Evolutionary conservation across 2,888 invertebrate genomes (phyloP).

Genomic region (Xestobium rufovillosum): DNA sequence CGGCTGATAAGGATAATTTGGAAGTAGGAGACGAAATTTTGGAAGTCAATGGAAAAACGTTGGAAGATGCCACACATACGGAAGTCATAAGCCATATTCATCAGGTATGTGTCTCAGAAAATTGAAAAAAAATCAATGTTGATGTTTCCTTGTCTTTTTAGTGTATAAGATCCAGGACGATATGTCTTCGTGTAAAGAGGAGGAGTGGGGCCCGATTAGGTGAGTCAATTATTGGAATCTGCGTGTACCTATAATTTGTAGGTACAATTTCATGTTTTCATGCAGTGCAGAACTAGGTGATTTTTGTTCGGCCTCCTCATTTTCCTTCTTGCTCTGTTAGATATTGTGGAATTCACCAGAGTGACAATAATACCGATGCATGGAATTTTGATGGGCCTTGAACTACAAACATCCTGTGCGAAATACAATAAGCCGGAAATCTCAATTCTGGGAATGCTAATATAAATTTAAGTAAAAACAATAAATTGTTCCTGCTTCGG

Average conservation of each 20-base stretch:
- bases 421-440: too few relatives aligned
- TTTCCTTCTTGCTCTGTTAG: too few relatives aligned
- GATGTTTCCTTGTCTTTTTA: slow-evolving; percentile 48
- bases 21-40: slow-evolving; percentile 96
- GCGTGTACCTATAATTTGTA: not conserved
- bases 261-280: slow-evolving; percentile 4
- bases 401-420: too few relatives aligned
- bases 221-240: slow-evolving; percentile 49
- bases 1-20: slow-evolving; percentile 87
- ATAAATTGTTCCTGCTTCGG: too few relatives aligned
- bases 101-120: slow-evolving; percentile 63
- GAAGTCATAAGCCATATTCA: slow-evolving; percentile 93
- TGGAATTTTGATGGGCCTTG: too few relatives aligned
- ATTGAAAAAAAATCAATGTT: too few relatives aligned
- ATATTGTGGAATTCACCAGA: too few relatives aligned
- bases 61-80: slow-evolving; percentile 85
- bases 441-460: too few relatives aligned
- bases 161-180: slow-evolving; percentile 94
- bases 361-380: too few relatives aligned
- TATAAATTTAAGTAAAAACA: too few relatives aligned
- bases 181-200: slow-evolving; percentile 87
- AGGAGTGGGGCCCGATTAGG: slow-evolving; percentile 80
- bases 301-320: too few relatives aligned
- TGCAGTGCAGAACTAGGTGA: too few relatives aligned
- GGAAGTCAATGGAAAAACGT: slow-evolving; percentile 89